A percentile compares a stretch with the other conserved stretches of the same genome.
phyloP scores from a whole-genome alignment of 2,888 invertebrate genomes.

The Schizaphis graminum region DNA sequence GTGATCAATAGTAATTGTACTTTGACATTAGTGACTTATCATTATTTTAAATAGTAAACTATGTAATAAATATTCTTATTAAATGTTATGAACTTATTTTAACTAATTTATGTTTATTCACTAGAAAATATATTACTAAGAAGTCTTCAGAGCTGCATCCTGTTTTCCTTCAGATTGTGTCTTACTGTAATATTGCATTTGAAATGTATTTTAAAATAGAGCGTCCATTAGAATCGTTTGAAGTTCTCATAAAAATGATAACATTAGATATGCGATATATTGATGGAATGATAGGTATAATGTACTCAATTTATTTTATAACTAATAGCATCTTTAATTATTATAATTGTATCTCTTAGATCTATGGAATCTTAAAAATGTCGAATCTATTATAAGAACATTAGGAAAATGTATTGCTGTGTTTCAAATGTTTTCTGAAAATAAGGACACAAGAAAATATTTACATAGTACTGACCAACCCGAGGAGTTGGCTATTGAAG shows the following conservation, averaged over 20 bases:
- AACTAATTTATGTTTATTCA: slow-evolving; percentile 40
- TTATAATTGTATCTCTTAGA: background rate
- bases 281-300: background rate
- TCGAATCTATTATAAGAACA: background rate
- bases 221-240: slow-evolving; percentile 79
- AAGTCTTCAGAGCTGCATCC: slow-evolving; percentile 73
- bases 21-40: background rate
- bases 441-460: background rate
- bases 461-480: background rate
- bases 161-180: slow-evolving; percentile 43
- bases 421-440: background rate
- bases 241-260: slow-evolving; percentile 71
- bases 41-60: background rate
- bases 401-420: background rate
- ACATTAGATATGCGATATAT: background rate
- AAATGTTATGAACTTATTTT: background rate
- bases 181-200: slow-evolving; percentile 81
- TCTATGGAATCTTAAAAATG: background rate
- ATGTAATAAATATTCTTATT: background rate
- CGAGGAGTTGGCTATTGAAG: background rate
- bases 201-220: slow-evolving; percentile 78
- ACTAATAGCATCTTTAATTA: background rate
- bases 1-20: background rate
- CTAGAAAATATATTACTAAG: slow-evolving; percentile 76
- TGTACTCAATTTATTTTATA: background rate